Evolutionary conservation across 2,888 invertebrate genomes (phyloP), one percentile per base, ranked within the genome.

Genomic region (Noctua comes): DNA sequence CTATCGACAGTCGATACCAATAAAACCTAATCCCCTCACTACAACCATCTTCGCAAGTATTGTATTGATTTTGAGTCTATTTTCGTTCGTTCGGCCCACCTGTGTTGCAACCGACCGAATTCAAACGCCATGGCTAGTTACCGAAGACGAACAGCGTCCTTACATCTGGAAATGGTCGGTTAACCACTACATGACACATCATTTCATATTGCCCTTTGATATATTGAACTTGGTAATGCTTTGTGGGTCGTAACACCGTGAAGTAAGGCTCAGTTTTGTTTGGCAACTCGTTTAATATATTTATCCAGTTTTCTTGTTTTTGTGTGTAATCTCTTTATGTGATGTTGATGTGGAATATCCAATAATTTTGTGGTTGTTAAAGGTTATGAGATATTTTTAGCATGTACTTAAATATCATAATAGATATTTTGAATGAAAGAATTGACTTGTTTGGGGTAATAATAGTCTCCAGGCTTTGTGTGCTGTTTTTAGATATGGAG

Each of bases 31-130:
- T 64, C 73, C 24, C 93, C 83, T 83, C 93, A 83, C 92, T 93
- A 92, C 27, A 66, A 83, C 87, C 88, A 91, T 92, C 93, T 92
- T 90, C 86, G 88, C 92, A 90, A 93, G 91, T 91, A 90, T 91
- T 92, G 92, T 94, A 95, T 95, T 94, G 95, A 95, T 95, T 95
- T 92, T 89, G 90, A 90, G 90, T 93, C 93, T 94, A 94, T 95
- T 95, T 94, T 93, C 92, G 92, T 93, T 93, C 91, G 84, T 81
- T 79, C 76, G 80, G 90, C 90, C 91, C 92, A 93, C 93, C 93
- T 93, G 92, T 88, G 87, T 87, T 72, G 89, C 74, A 91, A 68
- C 83, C 91, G 86, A 65, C 88, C 83, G 79, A 90, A 85, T 89
- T 82, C 68, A 82, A 86, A 85, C 73, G 90, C 88, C 88, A 87